These are phyloP conservation scores for Pseudomugil tenellus DNA, from an alignment of 2,797 vertebrate species.

Conservation along the genomic window DNA sequence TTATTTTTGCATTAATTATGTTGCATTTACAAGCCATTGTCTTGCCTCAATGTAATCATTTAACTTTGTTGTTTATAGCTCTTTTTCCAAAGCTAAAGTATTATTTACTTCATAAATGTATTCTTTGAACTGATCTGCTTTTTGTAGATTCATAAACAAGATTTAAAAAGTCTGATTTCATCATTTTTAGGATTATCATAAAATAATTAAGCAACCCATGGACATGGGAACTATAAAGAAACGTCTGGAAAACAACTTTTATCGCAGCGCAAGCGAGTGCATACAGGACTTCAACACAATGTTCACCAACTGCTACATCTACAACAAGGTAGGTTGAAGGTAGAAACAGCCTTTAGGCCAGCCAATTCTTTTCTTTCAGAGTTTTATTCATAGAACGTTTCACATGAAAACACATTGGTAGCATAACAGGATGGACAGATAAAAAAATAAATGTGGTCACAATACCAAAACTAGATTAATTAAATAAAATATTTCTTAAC, in stretches of 20 bases:
- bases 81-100: too few relatives aligned
- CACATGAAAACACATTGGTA: too few relatives aligned
- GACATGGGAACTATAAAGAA: slow-evolving; percentile 96
- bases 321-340: slow-evolving; percentile 89
- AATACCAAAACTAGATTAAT: too few relatives aligned
- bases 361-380: background rate
- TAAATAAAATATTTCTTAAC: too few relatives aligned
- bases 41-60: background rate
- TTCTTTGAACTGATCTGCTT: background rate
- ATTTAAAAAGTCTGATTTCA: background rate
- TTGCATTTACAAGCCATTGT: background rate
- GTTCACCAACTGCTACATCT: too few relatives aligned
- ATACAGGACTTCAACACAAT: slow-evolving; percentile 98
- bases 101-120: too few relatives aligned
- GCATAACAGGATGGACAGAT: too few relatives aligned
- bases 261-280: slow-evolving; percentile 91
- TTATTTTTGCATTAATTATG: background rate
- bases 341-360: background rate
- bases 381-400: too few relatives aligned
- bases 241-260: slow-evolving; percentile 91
- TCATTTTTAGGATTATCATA: slow-evolving; percentile 90
- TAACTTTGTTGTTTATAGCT: too few relatives aligned
- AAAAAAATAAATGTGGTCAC: too few relatives aligned
- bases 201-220: slow-evolving; percentile 97
- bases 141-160: background rate